Conservation (phyloP, 2,797 vertebrate species). For the Enteromius argenteus region DNA sequence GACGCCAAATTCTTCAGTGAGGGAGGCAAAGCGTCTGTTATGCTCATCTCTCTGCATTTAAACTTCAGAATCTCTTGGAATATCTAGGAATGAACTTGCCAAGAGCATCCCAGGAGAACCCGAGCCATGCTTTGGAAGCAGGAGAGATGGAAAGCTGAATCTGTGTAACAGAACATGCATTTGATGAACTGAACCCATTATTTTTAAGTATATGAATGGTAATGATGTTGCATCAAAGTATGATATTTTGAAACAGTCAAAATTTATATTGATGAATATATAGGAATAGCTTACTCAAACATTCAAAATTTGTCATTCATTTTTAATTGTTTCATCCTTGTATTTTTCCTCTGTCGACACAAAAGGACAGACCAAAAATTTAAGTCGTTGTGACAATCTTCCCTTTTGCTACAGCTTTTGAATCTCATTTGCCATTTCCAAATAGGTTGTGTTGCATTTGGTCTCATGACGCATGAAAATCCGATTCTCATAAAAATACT, state of each 20-base stretch:
- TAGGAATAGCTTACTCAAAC: not conserved
- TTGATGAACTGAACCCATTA: constrained; percentile 7
- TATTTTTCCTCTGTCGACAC: not conserved
- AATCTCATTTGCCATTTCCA: not conserved
- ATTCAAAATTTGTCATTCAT: not conserved
- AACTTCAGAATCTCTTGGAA: constrained; percentile 1
- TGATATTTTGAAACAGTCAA: not conserved
- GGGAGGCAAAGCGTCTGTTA: not conserved
- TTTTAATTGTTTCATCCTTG: not conserved
- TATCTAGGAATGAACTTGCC: constrained; percentile 14
- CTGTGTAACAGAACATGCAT: not conserved
- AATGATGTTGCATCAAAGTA: not conserved
- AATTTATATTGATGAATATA: not conserved
- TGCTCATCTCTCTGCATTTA: constrained; percentile 3
- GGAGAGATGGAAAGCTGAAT: constrained; percentile 16
- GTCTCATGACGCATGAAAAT: not conserved
- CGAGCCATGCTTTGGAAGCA: not conserved
- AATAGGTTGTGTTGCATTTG: not conserved
- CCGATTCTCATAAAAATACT: not conserved
- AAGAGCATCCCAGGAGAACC: not conserved
- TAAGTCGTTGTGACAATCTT: not conserved
- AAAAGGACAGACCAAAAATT: not conserved
- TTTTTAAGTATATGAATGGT: not conserved
- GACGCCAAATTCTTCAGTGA: constrained; percentile 23
- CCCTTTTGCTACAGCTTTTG: not conserved